Percentiles rank a stretch among this genome's conserved stretches.
Conservation (phyloP, 2,113 vertebrate genomes). For the Corythornis cristatus region DNA sequence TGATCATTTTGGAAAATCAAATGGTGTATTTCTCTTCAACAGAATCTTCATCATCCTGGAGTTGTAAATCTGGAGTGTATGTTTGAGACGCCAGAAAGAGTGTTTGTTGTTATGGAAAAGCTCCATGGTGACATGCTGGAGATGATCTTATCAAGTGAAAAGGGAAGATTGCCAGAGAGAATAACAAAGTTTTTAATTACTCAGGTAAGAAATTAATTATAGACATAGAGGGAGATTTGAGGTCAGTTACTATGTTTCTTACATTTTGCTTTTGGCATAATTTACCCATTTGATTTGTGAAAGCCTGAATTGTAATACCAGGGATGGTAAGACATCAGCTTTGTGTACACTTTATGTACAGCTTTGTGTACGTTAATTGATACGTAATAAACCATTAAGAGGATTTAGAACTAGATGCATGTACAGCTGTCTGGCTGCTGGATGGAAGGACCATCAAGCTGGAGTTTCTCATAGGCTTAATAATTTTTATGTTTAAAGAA, state of each 20-base stretch:
- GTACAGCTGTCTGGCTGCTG: not conserved
- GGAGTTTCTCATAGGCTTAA: not conserved
- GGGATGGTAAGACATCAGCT: not conserved
- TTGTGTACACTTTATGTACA: not conserved
- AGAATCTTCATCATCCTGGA: slow-evolving; percentile 96
- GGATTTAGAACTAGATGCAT: not conserved
- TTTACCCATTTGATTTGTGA: not conserved
- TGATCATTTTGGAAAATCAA: slow-evolving; percentile 45
- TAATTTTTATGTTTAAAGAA: not conserved
- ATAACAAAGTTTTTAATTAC: slow-evolving; percentile 97
- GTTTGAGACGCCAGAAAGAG: slow-evolving; percentile 96
- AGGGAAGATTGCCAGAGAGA: slow-evolving; percentile 93
- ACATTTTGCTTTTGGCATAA: not conserved
- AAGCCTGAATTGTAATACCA: not conserved
- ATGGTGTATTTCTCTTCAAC: slow-evolving; percentile 71
- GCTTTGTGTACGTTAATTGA: not conserved
- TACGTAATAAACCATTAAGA: not conserved
- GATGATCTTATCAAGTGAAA: slow-evolving; percentile 99
- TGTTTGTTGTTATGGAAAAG: slow-evolving; percentile 99
- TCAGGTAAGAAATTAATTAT: slow-evolving; percentile 83
- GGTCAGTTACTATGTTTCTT: slow-evolving; percentile 45
- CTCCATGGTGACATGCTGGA: slow-evolving; percentile 99
- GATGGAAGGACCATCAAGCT: not conserved
- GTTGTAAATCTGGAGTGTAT: slow-evolving; percentile 98
- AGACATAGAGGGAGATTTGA: slow-evolving; percentile 22